These are phyloP conservation scores for Artemia sp. DNA, from an alignment of 2,888 invertebrate species.

Conservation along the genomic window DNA sequence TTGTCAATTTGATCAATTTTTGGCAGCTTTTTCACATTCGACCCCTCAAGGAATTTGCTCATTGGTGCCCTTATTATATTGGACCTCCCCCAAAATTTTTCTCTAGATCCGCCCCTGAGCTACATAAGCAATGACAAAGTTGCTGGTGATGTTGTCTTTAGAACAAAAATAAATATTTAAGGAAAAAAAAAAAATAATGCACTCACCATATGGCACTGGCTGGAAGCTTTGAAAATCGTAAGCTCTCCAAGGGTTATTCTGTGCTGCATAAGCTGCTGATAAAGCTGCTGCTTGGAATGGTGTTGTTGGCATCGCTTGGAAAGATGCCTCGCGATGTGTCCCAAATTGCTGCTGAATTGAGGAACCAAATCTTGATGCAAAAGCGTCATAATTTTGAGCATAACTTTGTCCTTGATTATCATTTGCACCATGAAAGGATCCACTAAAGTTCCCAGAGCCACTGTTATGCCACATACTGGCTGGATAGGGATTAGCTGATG, in stretches of 20 bases:
- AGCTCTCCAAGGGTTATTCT: conserved; percentile 11
- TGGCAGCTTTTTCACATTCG: too few relatives aligned
- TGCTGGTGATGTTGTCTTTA: too few relatives aligned
- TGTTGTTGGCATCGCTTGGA: background rate
- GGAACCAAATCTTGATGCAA: conserved; percentile 3
- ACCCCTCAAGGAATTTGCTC: too few relatives aligned
- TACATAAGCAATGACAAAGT: too few relatives aligned
- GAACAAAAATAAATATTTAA: too few relatives aligned
- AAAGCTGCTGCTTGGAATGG: conserved; percentile 5
- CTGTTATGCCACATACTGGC: conserved; percentile 1
- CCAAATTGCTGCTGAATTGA: conserved; percentile 8
- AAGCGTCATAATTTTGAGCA: background rate
- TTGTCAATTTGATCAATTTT: too few relatives aligned
- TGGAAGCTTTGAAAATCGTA: conserved; percentile 3
- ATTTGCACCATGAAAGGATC: background rate
- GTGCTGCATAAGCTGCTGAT: background rate
- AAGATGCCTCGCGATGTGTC: background rate
- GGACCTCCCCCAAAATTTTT: too few relatives aligned
- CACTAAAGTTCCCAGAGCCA: background rate
- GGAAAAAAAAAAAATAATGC: background rate
- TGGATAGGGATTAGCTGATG: background rate
- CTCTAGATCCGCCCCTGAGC: too few relatives aligned
- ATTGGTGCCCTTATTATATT: too few relatives aligned
- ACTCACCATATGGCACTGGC: conserved; percentile 12
- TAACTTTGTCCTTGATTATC: conserved; percentile 7